These are phyloP conservation scores for Oncorhynchus tshawytscha DNA, from an alignment of 2,113 vertebrate genomes.

Conservation along the genomic window DNA sequence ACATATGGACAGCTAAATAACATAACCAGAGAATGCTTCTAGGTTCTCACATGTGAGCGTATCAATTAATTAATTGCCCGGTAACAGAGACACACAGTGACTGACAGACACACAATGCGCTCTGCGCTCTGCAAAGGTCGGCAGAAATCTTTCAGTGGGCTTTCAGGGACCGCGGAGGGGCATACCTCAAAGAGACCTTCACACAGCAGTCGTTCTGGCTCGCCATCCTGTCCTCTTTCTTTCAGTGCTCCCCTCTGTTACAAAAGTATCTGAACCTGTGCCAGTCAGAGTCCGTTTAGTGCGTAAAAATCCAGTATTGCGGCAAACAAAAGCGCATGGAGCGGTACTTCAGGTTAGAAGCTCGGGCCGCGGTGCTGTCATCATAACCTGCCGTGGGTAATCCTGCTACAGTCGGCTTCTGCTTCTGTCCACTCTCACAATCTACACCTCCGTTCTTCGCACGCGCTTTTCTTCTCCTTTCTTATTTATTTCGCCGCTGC, in stretches of 20 bases:
- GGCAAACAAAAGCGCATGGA: conserved; percentile 20
- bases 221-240: conserved; percentile 64
- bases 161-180: conserved; percentile 14
- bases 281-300: background rate
- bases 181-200: conserved; percentile 80
- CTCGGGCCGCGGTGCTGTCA: conserved; percentile 43
- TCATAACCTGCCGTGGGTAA: conserved; percentile 58
- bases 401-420: conserved; percentile 27
- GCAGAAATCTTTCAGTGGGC: conserved; percentile 41
- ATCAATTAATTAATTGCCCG: conserved; percentile 29
- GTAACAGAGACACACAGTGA: conserved; percentile 28
- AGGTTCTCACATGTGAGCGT: conserved; percentile 15
- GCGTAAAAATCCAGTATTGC: conserved; percentile 12
- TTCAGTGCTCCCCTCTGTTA: conserved; percentile 12
- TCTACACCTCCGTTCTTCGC: background rate
- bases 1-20: background rate
- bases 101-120: conserved; percentile 40
- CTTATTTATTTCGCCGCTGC: conserved; percentile 14
- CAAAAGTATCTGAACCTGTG: conserved; percentile 15
- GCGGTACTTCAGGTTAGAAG: conserved; percentile 50
- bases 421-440: conserved; percentile 47
- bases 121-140: conserved; percentile 46
- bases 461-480: conserved; percentile 14
- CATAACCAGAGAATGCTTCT: background rate
- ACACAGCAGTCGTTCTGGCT: conserved; percentile 74